Conservation (phyloP, 2,113 vertebrate species). For the Polypterus bichir region DNA sequence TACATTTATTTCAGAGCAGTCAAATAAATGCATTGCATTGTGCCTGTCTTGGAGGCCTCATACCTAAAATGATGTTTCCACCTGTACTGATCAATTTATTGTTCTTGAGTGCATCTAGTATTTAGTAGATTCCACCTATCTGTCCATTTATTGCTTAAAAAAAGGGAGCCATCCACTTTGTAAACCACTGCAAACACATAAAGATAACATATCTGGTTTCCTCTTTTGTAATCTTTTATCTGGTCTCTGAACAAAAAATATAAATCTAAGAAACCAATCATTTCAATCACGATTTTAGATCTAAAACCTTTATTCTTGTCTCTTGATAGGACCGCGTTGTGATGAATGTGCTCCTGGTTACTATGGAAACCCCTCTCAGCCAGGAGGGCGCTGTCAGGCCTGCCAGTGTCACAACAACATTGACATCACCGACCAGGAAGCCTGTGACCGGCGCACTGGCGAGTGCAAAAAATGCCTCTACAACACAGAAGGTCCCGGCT, state of each 20-base stretch:
- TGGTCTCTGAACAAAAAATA: background rate
- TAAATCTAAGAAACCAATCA: background rate
- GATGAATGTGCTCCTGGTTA: slow-evolving; percentile 85
- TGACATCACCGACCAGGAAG: slow-evolving; percentile 56
- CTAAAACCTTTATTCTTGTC: background rate
- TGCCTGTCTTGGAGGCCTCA: too few species aligned
- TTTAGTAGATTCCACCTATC: too few species aligned
- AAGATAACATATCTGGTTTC: too few species aligned
- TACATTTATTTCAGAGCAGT: too few species aligned
- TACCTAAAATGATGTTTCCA: too few species aligned
- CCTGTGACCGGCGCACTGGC: slow-evolving; percentile 69
- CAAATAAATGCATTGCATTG: too few species aligned
- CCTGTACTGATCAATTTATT: too few species aligned
- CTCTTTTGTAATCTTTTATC: too few species aligned
- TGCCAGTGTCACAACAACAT: slow-evolving; percentile 89
- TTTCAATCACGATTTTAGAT: background rate
- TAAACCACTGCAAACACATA: too few species aligned
- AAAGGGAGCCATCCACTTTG: too few species aligned
- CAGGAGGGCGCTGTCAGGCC: slow-evolving; percentile 64
- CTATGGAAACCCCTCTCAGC: slow-evolving; percentile 75
- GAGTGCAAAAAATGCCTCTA: slow-evolving; percentile 77
- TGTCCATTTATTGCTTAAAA: too few species aligned
- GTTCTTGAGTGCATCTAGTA: too few species aligned
- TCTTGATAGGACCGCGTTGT: slow-evolving; percentile 62
- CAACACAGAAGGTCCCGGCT: slow-evolving; percentile 72